These are phyloP conservation scores for Hepsetus odoe DNA, from an alignment of 2,113 vertebrate genomes.

Conservation along the genomic window DNA sequence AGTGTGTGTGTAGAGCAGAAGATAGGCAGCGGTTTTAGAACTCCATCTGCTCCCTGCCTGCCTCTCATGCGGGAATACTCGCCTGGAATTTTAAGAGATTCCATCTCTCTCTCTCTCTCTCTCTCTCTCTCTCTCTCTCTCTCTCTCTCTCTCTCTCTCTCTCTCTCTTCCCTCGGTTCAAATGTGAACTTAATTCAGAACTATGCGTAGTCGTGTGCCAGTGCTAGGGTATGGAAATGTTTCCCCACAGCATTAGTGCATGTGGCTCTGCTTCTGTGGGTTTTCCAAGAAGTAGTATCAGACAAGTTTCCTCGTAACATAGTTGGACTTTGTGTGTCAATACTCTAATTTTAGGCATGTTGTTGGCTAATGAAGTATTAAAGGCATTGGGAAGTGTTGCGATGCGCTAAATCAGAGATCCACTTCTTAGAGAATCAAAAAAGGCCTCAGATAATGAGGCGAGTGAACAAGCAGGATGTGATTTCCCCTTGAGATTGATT, in stretches of 20 bases:
- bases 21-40: constrained; percentile 49
- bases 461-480: constrained; percentile 46
- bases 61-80: constrained; percentile 54
- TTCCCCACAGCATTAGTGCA: constrained; percentile 14
- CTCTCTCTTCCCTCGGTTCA: constrained; percentile 46
- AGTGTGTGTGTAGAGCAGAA: constrained; percentile 15
- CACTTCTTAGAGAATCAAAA: constrained; percentile 43
- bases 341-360: constrained; percentile 46
- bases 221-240: constrained; percentile 33
- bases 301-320: constrained; percentile 37
- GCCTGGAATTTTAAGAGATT: constrained; percentile 44
- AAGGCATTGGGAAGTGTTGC: constrained; percentile 26
- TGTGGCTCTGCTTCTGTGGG: constrained; percentile 29
- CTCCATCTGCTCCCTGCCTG: constrained; percentile 46
- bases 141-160: too few species aligned
- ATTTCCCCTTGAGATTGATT: constrained; percentile 55
- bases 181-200: constrained; percentile 55
- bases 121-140: too few species aligned
- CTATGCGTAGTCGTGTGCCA: constrained; percentile 44
- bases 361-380: constrained; percentile 47
- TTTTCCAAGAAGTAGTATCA: constrained; percentile 44
- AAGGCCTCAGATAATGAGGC: constrained; percentile 41
- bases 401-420: constrained; percentile 41
- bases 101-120: constrained; percentile 38
- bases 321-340: constrained; percentile 24